These are phyloP conservation scores for Apotomis capreana DNA, from an alignment of 2,888 invertebrate genomes.

Conservation along the genomic window DNA sequence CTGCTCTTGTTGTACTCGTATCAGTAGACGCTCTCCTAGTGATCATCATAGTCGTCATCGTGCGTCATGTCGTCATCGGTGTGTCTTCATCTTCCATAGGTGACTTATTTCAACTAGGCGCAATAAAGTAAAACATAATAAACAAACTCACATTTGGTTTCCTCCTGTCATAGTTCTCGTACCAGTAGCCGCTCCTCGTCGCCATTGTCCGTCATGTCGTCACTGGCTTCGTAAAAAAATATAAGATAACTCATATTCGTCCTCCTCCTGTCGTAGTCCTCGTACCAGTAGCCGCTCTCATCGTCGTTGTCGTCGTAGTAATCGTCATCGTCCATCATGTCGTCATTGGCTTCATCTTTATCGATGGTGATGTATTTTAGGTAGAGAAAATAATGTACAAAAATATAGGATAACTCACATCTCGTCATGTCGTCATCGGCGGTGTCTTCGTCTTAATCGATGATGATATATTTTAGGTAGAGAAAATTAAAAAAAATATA, in stretches of 20 bases:
- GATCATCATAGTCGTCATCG: conserved; percentile 67
- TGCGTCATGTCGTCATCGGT: conserved; percentile 53
- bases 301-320: conserved; percentile 60
- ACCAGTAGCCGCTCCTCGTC: no score
- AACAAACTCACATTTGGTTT: no score
- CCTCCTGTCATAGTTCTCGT: no score
- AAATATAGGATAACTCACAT: no score
- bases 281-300: conserved; percentile 75
- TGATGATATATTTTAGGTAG: no score
- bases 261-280: conserved; percentile 65
- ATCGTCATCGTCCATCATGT: conserved; percentile 67
- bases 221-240: no score
- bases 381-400: conserved; percentile 40
- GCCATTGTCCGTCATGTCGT: no score
- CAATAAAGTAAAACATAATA: no score
- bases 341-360: conserved; percentile 56
- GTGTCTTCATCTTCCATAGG: conserved; percentile 66
- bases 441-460: no score
- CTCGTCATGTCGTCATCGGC: no score
- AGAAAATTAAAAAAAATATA: no score
- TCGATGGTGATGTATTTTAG: conserved; percentile 71
- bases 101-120: conserved; percentile 70
- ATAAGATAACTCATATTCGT: no score
- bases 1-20: conserved; percentile 66
- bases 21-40: conserved; percentile 74